Base-by-base conservation (phyloP, 2,797 vertebrate species). In the Thamnophis elegans region DNA sequence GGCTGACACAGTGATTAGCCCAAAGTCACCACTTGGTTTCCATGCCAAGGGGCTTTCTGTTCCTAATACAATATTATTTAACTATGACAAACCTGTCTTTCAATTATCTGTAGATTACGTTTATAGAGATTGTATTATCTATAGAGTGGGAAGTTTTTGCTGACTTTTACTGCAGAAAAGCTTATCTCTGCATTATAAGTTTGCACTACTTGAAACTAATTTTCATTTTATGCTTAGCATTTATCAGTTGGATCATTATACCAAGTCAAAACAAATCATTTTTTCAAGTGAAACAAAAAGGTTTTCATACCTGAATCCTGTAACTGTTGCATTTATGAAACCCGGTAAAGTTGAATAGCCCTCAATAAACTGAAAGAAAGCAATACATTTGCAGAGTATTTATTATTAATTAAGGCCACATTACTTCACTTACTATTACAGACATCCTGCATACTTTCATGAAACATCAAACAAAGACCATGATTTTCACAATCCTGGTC, bases 321-420 rank as follows among this genome's bases (percentile, higher is more conserved):
- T 97, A 89, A 98, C 96, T 25, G 91, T 94, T 95, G 96, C 95
- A 0, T 89, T 94, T 92, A 88, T 94, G 93, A 98, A 98, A 91
- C 97, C 97, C 85, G 97, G 96, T 92, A 98, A 95, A 93, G 93
- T 96, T 62, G 87, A 87, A 94, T 98, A 98, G 89, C 96, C 94
- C 13, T 88, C 92, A 73, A 54, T 32, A 94, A 98, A 97, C 98
- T 98, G 96, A 59, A 96, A 97, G 96, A 95, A 7, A 97, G 95
- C 7, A 93, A 96, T 73, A 59, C 54, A 96, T 4, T 65, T 42
- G 91, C 54, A n/a, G 18, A 6, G 22, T 0, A 0, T 94, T 2
- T 92, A 73, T 36, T 73, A 0, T 0, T 25, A 1, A 26, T 91
- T 93, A 92, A 92, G 93, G 89, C 54, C 14, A 59, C 14, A 87